phyloP scores from a whole-genome alignment of 2,797 vertebrate genomes.

The Petrocephalus schoutedeni region DNA sequence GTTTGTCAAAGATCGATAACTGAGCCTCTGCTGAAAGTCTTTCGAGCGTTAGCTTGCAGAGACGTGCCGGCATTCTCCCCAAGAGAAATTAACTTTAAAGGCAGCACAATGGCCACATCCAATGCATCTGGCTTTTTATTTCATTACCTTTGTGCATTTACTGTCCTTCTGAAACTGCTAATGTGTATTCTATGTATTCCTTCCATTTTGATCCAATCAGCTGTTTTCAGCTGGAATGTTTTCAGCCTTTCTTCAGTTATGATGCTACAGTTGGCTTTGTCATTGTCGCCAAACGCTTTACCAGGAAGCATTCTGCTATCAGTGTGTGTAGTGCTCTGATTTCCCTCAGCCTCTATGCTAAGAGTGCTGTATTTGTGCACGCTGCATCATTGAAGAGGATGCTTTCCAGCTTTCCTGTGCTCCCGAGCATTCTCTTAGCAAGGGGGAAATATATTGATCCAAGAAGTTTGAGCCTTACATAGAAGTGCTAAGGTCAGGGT shows the following conservation, averaged over 20 bases:
- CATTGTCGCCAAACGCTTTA: neutral
- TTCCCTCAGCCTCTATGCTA: neutral
- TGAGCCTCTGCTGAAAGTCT: neutral
- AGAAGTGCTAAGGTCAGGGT: neutral
- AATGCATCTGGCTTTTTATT: neutral
- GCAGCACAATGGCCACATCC: neutral
- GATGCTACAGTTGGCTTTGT: neutral
- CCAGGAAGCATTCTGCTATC: neutral
- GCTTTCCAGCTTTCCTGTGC: neutral
- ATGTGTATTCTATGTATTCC: neutral
- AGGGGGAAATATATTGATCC: neutral
- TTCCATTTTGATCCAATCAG: neutral
- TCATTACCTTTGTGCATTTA: neutral
- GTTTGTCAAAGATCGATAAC: neutral
- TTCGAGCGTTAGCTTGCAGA: neutral
- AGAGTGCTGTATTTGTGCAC: neutral
- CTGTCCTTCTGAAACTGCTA: neutral
- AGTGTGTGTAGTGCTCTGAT: neutral
- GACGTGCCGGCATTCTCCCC: neutral
- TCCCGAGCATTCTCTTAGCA: neutral
- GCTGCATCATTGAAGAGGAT: neutral
- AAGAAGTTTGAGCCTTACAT: neutral
- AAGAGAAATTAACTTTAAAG: neutral
- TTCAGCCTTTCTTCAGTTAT: neutral
- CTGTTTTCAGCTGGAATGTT: neutral